A percentile compares a stretch with the other conserved stretches of the same genome.
phyloP scores from a whole-genome alignment of 2,113 vertebrate species.

The Elgaria multicarinata region DNA sequence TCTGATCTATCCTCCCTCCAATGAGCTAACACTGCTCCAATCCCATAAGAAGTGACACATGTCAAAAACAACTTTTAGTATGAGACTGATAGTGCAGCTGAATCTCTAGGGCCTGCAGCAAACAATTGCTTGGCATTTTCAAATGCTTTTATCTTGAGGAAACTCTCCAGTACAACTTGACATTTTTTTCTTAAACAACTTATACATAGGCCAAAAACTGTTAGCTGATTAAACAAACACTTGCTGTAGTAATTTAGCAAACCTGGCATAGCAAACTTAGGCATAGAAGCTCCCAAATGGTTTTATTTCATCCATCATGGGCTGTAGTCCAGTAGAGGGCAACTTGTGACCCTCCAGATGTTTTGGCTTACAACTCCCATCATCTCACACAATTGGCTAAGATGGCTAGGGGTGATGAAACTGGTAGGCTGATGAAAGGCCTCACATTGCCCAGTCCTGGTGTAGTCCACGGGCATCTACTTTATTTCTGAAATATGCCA shows the following conservation, averaged over 20 bases:
- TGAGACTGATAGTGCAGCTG: neutral
- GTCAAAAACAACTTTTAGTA: neutral
- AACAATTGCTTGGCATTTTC: neutral
- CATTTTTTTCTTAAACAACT: neutral
- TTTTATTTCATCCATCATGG: neutral
- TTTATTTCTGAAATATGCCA: neutral
- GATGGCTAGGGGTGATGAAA: too few species aligned
- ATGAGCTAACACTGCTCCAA: neutral
- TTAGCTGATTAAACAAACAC: neutral
- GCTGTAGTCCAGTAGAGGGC: neutral
- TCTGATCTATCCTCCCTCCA: neutral
- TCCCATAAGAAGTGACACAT: neutral
- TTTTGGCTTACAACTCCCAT: too few species aligned
- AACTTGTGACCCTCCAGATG: too few species aligned
- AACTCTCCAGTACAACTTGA: neutral
- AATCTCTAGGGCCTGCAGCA: neutral
- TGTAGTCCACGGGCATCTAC: too few species aligned
- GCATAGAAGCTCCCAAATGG: neutral
- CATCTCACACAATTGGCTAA: too few species aligned
- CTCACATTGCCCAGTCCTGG: too few species aligned
- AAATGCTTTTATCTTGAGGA: neutral
- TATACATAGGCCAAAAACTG: neutral
- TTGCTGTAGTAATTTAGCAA: neutral
- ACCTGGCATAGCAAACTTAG: neutral
- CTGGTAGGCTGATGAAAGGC: too few species aligned